Percentiles rank a stretch among this genome's conserved stretches.
Evolutionary conservation across 2,113 vertebrate genomes (phyloP).

Genomic region (Thunnus maccoyii): DNA sequence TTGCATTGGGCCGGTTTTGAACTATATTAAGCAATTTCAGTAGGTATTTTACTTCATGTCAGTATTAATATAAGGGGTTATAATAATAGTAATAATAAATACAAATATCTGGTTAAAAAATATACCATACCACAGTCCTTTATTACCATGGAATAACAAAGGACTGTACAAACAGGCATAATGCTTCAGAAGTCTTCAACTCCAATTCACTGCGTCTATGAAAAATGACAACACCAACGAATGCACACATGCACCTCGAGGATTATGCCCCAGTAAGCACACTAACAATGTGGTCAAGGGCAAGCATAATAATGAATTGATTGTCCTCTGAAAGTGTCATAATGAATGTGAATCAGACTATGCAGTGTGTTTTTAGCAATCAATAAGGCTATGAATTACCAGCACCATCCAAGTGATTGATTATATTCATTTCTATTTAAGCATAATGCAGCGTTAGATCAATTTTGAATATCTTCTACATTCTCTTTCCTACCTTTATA

Average conservation of each 20-base stretch:
- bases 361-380: slow-evolving; percentile 73
- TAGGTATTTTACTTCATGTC: neutral
- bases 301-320: slow-evolving; percentile 77
- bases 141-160: neutral
- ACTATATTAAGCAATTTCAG: too few relatives aligned
- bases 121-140: too few relatives aligned
- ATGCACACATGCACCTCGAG: slow-evolving; percentile 37
- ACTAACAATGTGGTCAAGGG: slow-evolving; percentile 74
- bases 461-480: slow-evolving; percentile 60
- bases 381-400: slow-evolving; percentile 73
- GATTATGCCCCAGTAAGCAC: slow-evolving; percentile 72
- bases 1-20: neutral
- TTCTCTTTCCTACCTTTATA: slow-evolving; percentile 8
- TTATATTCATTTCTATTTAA: slow-evolving; percentile 73
- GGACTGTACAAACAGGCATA: neutral
- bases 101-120: neutral
- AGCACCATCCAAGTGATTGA: slow-evolving; percentile 70
- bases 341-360: slow-evolving; percentile 79
- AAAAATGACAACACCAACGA: slow-evolving; percentile 55
- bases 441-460: slow-evolving; percentile 59
- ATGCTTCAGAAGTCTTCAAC: slow-evolving; percentile 10
- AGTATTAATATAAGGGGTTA: neutral
- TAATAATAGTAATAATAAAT: neutral
- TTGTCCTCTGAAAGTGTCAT: slow-evolving; percentile 79
- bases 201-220: slow-evolving; percentile 7